Base-by-base conservation (phyloP, 1,140 invertebrate genomes). In the Odontomachus brunneus region DNA sequence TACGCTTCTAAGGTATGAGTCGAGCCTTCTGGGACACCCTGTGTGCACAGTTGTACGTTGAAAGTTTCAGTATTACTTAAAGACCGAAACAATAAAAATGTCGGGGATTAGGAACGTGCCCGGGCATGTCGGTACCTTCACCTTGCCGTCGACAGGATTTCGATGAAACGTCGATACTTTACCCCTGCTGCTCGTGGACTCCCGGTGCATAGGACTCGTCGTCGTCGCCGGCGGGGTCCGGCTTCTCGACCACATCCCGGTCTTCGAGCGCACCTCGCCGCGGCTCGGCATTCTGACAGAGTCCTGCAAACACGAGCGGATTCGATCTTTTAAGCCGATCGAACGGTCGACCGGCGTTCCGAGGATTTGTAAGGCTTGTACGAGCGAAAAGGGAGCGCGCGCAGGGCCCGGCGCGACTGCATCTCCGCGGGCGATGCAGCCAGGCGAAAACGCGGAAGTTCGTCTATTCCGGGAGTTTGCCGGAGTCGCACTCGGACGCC, bases 231-330 rank as follows among this genome's bases (percentile, higher is more conserved):
- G 33, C 65, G 59, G 48, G 72, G 12, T 82, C 74, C 62, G 69
- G 65, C 38, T 84, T 84, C 66, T 62, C 24, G 14, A 29, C 29
- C 0, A 49, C 19, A 5, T 24, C 57, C 51, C 53, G 75, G 11
- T 44, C 38, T 1, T 26, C 76, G 49, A 72, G 72, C 12, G 67
- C 63, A 22, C 81, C 81, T 11, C 69, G 82, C 26, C 69, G 82
- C 33, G 86, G 75, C 22, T 85, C 89, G n/a, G 85, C 90, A 81
- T 91, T 91, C 49, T 91, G 90, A 44, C 91, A 89, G 38, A 53
- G 29, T 3, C 89, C 91, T 91, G 82, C 1, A 80, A 90, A 86
- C n/a, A n/a, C 63, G 81, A 22, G 53, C 19, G 48, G 55, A 84
- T 57, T 60, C 55, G 24, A 17, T 5, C 26, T 22, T 4, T n/a